Base-by-base conservation (phyloP, 2,888 invertebrate genomes). In the Odiellus spinosus region DNA sequence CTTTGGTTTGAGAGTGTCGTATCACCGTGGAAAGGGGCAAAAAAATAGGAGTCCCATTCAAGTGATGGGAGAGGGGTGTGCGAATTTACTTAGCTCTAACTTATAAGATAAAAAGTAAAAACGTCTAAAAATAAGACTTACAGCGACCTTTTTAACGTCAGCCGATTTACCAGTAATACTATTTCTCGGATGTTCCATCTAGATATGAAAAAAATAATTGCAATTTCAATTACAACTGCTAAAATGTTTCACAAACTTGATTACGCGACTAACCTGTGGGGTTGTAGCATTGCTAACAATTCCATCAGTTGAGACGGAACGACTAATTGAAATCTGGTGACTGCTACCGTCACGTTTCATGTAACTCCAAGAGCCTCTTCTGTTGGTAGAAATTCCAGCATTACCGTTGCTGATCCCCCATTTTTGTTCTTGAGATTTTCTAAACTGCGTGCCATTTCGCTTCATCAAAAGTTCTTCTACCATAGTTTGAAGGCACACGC, bases 401-500 rank as follows among this genome's bases (percentile, higher is more conserved):
- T 36, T 35, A 12, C 39, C 44, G n/a, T 40, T 26, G 8, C 26
- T 26, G 8, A 26, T 8, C 26, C 26, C 40, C 47, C 50, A 43
- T 38, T 45, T 18, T 44, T 45, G 51, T 50, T 51, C 53, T 35
- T 19, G 48, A n/a, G n/a, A 15, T 12, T 40, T 41, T 41, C 50
- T 44, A 8, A 46, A 47, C 26, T 36, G 40, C 57, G 51, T 56
- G 20, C 66, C 67, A 54, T 64, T 61, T 56, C 66, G 66, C 59
- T 69, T 64, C 62, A 64, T 59, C 40, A 73, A 61, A 57, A 96
- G 70, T 66, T 96, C 95, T 62, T 93, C 88, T 1, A 96, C 95
- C 76, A 96, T 87, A n/a, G 64, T 64, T 73, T 93, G 85, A 48
- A 98, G 72, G 63, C 90, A 90, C 47, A 91, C 82, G 26, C 93